phyloP scores from a whole-genome alignment of 2,797 vertebrate species.

The Smutsia temminckii region DNA sequence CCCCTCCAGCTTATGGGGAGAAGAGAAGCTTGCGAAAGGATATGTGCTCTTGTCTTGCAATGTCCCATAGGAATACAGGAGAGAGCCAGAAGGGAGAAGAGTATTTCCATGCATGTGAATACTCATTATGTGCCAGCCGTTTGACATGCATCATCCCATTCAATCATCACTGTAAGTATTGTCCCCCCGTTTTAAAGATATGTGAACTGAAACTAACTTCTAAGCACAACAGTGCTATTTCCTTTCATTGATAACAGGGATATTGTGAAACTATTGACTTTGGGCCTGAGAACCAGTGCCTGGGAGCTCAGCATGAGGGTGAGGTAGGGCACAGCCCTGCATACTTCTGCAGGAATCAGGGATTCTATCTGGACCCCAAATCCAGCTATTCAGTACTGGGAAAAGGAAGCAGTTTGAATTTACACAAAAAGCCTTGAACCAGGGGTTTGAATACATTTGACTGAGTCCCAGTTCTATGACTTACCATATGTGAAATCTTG shows the following conservation, averaged over 20 bases:
- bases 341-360: neutral
- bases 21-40: neutral
- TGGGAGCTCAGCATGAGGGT: neutral
- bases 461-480: neutral
- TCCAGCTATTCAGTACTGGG: neutral
- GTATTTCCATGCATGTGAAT: neutral
- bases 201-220: neutral
- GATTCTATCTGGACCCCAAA: neutral
- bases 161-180: neutral
- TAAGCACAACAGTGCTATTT: neutral
- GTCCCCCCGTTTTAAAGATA: slow-evolving; percentile 8
- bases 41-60: neutral
- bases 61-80: neutral
- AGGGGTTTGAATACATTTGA: neutral
- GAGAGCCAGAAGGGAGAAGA: neutral
- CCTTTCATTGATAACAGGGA: neutral
- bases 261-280: neutral
- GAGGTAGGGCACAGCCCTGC: neutral
- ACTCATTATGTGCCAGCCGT: neutral
- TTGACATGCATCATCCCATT: neutral
- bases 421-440: neutral
- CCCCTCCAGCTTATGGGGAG: neutral
- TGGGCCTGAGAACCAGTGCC: neutral
- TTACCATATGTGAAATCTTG: neutral
- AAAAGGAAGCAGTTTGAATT: slow-evolving; percentile 11